These are phyloP conservation scores for Hippocampus kuda DNA, from an alignment of 2,797 vertebrate genomes.

Conservation along the genomic window DNA sequence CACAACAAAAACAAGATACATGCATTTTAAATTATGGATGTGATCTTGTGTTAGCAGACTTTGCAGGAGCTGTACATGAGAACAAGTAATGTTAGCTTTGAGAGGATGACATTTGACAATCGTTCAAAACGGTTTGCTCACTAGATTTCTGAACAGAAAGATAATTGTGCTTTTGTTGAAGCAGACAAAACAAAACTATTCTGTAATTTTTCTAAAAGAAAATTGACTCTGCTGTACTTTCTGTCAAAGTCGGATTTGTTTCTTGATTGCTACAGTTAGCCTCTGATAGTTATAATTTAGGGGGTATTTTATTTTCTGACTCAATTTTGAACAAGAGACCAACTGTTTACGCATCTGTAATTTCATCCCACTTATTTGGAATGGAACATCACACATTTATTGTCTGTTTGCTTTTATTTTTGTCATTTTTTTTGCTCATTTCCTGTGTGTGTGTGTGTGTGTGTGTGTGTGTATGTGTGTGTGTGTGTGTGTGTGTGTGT, in stretches of 20 bases:
- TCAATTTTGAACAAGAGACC: conserved; percentile 10
- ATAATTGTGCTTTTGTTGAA: too few species aligned
- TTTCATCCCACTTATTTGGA: conserved; percentile 48
- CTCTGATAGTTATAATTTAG: background rate
- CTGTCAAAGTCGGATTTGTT: background rate
- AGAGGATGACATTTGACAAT: background rate
- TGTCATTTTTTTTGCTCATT: conserved; percentile 51
- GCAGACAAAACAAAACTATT: background rate
- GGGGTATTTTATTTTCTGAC: background rate
- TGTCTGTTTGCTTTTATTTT: conserved; percentile 55
- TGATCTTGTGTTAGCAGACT: background rate
- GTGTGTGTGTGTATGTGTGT: conserved; percentile 10
- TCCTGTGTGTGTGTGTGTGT: conserved; percentile 31
- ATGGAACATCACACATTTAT: conserved; percentile 47
- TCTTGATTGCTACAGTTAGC: background rate
- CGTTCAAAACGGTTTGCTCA: background rate
- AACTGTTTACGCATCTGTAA: conserved; percentile 27
- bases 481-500: conserved; percentile 50
- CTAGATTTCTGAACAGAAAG: background rate
- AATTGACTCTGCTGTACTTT: background rate
- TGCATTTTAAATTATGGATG: background rate
- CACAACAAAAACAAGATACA: background rate
- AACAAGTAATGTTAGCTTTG: background rate
- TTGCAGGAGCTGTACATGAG: background rate
- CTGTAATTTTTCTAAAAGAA: background rate